Percentiles rank a stretch among this genome's conserved stretches.
phyloP scores from a whole-genome alignment of 2,888 invertebrate species.

The Sminthurides aquaticus region DNA sequence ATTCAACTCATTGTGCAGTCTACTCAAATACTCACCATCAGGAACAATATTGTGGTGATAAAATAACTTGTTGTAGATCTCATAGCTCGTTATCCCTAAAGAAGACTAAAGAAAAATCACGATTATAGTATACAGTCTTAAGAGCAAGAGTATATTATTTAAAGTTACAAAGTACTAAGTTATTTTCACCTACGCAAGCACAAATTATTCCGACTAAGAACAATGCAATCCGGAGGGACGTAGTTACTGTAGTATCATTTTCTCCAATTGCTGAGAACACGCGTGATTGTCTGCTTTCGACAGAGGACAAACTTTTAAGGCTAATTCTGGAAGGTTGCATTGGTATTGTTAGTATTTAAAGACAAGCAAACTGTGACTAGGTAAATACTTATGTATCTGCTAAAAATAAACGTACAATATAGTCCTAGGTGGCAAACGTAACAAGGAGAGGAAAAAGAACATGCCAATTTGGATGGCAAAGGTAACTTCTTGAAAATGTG shows the following conservation, averaged over 20 bases:
- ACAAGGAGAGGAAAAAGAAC: too few species aligned
- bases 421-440: too few species aligned
- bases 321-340: not conserved
- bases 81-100: not conserved
- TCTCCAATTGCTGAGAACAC: not conserved
- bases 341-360: too few species aligned
- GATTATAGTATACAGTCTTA: too few species aligned
- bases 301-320: not conserved
- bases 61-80: constrained; percentile 13
- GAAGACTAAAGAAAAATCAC: not conserved
- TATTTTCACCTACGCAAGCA: not conserved
- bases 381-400: too few species aligned
- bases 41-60: constrained; percentile 2
- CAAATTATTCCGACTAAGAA: not conserved
- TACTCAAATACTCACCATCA: constrained; percentile 1
- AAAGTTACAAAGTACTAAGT: too few species aligned
- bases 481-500: too few species aligned
- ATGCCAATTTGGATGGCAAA: too few species aligned
- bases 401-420: too few species aligned
- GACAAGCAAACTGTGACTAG: too few species aligned
- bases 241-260: not conserved
- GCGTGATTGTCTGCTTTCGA: not conserved
- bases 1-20: too few species aligned
- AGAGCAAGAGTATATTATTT: too few species aligned
- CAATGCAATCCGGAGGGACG: not conserved